Percentiles rank a stretch among this genome's conserved stretches.
phyloP scores from a whole-genome alignment of 2,888 invertebrate species.

The Scrobipalpa atriplicella region DNA sequence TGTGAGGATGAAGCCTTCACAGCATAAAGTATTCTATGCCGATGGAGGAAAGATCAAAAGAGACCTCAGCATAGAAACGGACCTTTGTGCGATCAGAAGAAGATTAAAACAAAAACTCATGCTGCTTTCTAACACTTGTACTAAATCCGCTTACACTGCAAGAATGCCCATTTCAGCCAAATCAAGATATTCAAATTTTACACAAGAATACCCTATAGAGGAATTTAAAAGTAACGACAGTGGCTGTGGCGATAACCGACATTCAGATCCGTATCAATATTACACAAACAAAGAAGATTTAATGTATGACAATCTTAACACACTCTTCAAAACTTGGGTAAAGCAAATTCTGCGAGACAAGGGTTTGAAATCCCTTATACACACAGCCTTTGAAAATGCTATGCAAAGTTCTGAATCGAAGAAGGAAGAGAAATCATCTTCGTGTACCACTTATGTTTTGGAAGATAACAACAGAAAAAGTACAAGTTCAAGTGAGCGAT shows the following conservation, averaged over 20 bases:
- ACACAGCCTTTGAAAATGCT: slow-evolving; percentile 53
- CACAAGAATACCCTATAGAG: slow-evolving; percentile 50
- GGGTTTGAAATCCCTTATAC: neutral
- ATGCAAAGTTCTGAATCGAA: slow-evolving; percentile 49
- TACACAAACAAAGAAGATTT: slow-evolving; percentile 36
- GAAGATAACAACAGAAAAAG: slow-evolving; percentile 44
- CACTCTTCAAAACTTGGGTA: slow-evolving; percentile 60
- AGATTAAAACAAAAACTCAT: slow-evolving; percentile 45
- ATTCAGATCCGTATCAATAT: slow-evolving; percentile 31
- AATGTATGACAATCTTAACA: slow-evolving; percentile 62
- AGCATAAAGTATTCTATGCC: slow-evolving; percentile 43
- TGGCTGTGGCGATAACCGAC: slow-evolving; percentile 55
- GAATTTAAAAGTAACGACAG: slow-evolving; percentile 51
- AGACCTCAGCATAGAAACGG: slow-evolving; percentile 70
- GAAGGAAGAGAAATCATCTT: slow-evolving; percentile 44
- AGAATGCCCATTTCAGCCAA: slow-evolving; percentile 40
- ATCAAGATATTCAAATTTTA: slow-evolving; percentile 53
- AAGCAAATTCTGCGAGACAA: slow-evolving; percentile 33
- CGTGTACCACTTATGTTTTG: slow-evolving; percentile 57
- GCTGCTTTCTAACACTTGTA: neutral
- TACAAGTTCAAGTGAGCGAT: slow-evolving; percentile 20
- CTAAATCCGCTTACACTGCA: neutral
- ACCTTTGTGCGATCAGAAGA: slow-evolving; percentile 61
- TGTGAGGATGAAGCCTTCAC: slow-evolving; percentile 44
- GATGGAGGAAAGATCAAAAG: slow-evolving; percentile 54